phyloP scores from a whole-genome alignment of 2,113 vertebrate species.

The Cynocephalus volans region DNA sequence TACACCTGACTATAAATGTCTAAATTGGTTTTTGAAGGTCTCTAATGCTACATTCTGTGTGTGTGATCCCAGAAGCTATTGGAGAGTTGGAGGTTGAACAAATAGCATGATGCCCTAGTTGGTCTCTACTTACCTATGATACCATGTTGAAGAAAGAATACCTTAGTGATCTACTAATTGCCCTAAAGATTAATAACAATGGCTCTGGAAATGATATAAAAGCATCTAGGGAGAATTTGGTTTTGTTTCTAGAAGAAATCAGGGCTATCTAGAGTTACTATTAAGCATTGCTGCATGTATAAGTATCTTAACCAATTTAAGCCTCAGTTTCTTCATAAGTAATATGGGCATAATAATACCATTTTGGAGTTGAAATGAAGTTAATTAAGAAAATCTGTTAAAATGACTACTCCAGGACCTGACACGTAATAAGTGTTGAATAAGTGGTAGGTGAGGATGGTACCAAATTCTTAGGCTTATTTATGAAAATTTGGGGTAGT shows the following conservation, averaged over 20 bases:
- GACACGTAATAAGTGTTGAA: not conserved
- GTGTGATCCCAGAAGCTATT: not conserved
- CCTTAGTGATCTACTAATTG: not conserved
- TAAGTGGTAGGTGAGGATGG: not conserved
- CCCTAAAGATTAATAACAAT: not conserved
- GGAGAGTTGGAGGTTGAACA: not conserved
- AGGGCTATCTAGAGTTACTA: not conserved
- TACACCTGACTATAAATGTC: not conserved
- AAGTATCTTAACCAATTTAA: not conserved
- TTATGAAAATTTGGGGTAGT: not conserved
- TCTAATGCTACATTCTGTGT: not conserved
- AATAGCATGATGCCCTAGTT: not conserved
- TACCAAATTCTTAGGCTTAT: not conserved
- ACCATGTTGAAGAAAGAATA: not conserved
- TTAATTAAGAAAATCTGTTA: slow-evolving; percentile 13
- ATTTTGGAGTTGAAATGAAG: not conserved
- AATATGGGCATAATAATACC: not conserved
- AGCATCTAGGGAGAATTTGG: not conserved
- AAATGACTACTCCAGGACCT: not conserved
- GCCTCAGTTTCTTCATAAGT: not conserved
- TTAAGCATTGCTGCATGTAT: not conserved
- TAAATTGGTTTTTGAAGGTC: not conserved
- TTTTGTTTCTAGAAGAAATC: slow-evolving; percentile 42
- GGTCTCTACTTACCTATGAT: not conserved
- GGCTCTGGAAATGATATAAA: not conserved